Conservation (phyloP, 64 coral and sea anemone genomes). For the Exaiptasia diaphana region DNA sequence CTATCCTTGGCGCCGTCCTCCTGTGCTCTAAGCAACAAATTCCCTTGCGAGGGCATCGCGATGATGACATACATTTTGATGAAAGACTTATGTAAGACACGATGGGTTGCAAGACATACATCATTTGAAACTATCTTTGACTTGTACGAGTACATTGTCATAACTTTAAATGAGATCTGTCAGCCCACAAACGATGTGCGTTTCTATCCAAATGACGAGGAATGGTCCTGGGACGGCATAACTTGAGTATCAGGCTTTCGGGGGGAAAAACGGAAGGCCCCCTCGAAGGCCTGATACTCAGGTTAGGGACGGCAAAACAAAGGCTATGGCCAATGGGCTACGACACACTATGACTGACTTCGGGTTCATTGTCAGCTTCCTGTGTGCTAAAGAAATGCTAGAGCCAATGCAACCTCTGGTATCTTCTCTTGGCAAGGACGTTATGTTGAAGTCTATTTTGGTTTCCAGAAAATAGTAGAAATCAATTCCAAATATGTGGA, state of each 20-base stretch:
- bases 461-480: conserved; percentile 52
- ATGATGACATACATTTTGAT: too few species aligned
- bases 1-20: neutral
- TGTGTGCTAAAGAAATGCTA: conserved; percentile 54
- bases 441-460: conserved; percentile 51
- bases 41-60: too few species aligned
- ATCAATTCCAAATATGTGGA: conserved; percentile 10
- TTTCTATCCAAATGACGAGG: conserved; percentile 12
- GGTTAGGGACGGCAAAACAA: conserved; percentile 26
- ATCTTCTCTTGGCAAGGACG: conserved; percentile 42
- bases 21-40: too few species aligned
- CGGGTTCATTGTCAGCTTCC: conserved; percentile 30
- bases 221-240: conserved; percentile 14
- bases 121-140: conserved; percentile 19
- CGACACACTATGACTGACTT: conserved; percentile 24
- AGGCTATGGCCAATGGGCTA: conserved; percentile 17
- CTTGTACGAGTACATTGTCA: conserved; percentile 33
- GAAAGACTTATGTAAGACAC: conserved; percentile 24
- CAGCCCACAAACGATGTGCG: neutral
- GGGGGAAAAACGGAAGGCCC: too few species aligned
- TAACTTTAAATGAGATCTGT: conserved; percentile 50
- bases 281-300: too few species aligned
- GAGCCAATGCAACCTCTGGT: conserved; percentile 60
- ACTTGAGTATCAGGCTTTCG: too few species aligned
- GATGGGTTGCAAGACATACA: conserved; percentile 19